Conservation (phyloP, 2,797 vertebrate genomes). For the Nasua narica region DNA sequence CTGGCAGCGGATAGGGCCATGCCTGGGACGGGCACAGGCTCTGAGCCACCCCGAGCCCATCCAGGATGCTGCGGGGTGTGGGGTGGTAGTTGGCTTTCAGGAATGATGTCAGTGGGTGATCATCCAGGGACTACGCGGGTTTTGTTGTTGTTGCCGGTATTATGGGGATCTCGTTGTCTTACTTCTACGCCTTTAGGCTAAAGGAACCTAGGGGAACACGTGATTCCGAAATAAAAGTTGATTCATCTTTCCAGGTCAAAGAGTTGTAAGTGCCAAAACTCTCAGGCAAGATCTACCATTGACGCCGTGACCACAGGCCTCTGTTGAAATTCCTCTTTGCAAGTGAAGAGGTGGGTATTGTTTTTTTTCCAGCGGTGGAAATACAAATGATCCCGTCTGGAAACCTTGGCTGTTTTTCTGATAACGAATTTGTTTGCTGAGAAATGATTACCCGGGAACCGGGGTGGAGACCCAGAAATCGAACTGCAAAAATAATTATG, state of each 20-base stretch:
- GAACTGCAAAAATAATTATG: neutral
- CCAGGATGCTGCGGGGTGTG: neutral
- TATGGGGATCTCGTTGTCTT: neutral
- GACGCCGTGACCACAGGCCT: neutral
- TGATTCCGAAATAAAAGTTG: neutral
- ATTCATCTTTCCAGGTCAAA: neutral
- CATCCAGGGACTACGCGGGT: neutral
- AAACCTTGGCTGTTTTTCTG: neutral
- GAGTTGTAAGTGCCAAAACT: neutral
- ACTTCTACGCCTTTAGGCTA: neutral
- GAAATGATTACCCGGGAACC: conserved; percentile 30
- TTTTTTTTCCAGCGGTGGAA: conserved; percentile 49
- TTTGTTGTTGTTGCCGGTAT: neutral
- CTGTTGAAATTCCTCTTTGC: conserved; percentile 38
- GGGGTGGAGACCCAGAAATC: neutral
- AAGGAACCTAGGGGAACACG: neutral
- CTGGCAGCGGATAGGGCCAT: neutral
- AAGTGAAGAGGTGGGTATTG: neutral
- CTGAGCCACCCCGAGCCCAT: neutral
- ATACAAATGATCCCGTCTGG: conserved; percentile 43
- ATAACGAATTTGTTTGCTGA: conserved; percentile 35
- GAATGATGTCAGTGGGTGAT: neutral
- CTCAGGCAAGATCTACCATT: neutral
- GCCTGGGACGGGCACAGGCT: neutral
- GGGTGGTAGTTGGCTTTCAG: neutral